Conservation (phyloP, 2,888 invertebrate genomes). For the Schizaphis graminum region DNA sequence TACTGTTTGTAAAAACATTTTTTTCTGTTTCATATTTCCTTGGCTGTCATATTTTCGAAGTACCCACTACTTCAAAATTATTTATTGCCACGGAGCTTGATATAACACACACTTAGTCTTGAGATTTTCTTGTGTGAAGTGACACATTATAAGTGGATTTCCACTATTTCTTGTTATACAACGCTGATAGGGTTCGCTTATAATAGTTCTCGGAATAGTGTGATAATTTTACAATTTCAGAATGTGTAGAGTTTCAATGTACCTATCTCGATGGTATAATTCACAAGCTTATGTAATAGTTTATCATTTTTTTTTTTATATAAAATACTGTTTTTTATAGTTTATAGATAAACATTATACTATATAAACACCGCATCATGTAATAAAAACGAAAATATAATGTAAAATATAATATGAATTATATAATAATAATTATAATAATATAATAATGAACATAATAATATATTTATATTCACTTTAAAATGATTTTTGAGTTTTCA, state of each 20-base stretch:
- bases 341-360: neutral
- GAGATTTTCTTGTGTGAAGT: neutral
- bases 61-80: slow-evolving; percentile 18
- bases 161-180: neutral
- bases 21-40: neutral
- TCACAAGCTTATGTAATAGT: neutral
- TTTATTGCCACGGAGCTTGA: neutral
- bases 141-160: slow-evolving; percentile 6
- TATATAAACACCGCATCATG: neutral
- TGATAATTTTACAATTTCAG: neutral
- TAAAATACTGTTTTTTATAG: neutral
- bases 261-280: neutral
- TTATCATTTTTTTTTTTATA: neutral
- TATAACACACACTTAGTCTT: neutral
- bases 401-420: neutral
- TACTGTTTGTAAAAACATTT: neutral
- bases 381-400: neutral
- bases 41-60: neutral
- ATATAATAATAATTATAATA: neutral
- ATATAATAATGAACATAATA: too few relatives aligned
- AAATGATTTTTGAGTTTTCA: neutral
- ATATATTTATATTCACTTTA: neutral
- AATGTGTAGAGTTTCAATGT: neutral
- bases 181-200: neutral
- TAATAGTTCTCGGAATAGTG: neutral